Evolutionary conservation across 2,113 vertebrate genomes (phyloP).

Genomic region (Leucopsar rothschildi): DNA sequence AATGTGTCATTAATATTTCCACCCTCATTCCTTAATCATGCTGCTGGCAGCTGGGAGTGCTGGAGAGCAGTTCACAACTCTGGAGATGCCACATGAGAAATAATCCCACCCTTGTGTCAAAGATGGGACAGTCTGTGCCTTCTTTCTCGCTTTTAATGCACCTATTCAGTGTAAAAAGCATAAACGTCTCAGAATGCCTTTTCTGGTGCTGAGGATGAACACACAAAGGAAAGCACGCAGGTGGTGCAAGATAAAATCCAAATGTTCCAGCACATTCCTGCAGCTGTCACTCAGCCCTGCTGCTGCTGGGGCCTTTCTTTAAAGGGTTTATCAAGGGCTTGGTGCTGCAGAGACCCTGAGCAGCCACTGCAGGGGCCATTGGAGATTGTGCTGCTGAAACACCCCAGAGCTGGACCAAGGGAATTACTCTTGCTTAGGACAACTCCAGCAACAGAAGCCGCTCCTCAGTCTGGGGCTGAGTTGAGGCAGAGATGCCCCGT

Average conservation of each 20-base stretch:
- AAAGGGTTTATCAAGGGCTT: neutral
- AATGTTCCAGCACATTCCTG: neutral
- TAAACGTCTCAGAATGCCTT: neutral
- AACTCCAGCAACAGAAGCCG: neutral
- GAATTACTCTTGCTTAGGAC: neutral
- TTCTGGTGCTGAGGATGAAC: neutral
- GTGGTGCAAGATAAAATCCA: neutral
- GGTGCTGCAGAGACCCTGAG: neutral
- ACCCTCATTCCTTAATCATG: neutral
- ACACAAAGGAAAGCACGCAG: neutral
- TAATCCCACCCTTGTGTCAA: neutral
- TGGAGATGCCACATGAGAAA: neutral
- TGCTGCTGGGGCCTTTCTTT: neutral
- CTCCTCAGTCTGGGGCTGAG: neutral
- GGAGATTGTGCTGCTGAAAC: neutral
- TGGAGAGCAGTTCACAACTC: neutral
- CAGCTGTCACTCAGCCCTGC: neutral
- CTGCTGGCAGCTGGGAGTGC: neutral
- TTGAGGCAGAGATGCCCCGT: neutral
- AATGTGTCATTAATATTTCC: neutral
- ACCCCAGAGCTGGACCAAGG: neutral
- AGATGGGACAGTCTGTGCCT: neutral
- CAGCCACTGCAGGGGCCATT: neutral
- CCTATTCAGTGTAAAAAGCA: neutral
- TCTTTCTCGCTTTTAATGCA: neutral